Percentiles rank a stretch among this genome's conserved stretches.
Conservation (phyloP, 2,113 vertebrate species). For the Takifugu bimaculatus region DNA sequence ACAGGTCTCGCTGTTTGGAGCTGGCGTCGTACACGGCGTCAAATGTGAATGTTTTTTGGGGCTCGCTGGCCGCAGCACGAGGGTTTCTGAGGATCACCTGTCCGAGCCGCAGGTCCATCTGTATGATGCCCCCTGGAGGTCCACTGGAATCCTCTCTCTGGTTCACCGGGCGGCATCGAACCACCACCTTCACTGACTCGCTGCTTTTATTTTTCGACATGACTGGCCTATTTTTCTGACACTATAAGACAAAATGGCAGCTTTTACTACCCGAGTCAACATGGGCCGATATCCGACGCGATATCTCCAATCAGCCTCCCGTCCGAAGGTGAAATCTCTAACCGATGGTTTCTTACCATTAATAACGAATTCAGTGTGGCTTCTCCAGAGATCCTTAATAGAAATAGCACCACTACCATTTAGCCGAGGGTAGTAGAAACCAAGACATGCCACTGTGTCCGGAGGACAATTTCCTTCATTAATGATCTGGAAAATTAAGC, state of each 20-base stretch:
- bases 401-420: slow-evolving; percentile 4
- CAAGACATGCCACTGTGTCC: slow-evolving; percentile 8
- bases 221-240: slow-evolving; percentile 55
- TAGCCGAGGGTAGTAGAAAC: slow-evolving; percentile 8
- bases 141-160: slow-evolving; percentile 83
- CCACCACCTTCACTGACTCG: slow-evolving; percentile 93
- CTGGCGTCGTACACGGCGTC: slow-evolving; percentile 91
- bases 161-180: slow-evolving; percentile 89
- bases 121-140: slow-evolving; percentile 74
- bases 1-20: slow-evolving; percentile 89
- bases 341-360: slow-evolving; percentile 25
- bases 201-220: slow-evolving; percentile 83
- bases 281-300: background rate
- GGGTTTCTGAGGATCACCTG: slow-evolving; percentile 92
- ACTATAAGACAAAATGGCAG: background rate
- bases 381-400: slow-evolving; percentile 13
- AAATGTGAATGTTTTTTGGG: slow-evolving; percentile 93
- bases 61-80: slow-evolving; percentile 80
- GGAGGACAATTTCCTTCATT: slow-evolving; percentile 21
- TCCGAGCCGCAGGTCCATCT: slow-evolving; percentile 88
- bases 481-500: slow-evolving; percentile 41
- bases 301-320: slow-evolving; percentile 17
- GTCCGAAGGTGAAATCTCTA: slow-evolving; percentile 12
- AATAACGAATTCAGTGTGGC: slow-evolving; percentile 28
- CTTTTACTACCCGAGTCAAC: slow-evolving; percentile 1